Evolutionary conservation across 2,888 invertebrate species (phyloP), one percentile per base, ranked within the genome.

Genomic region (Dorcus parallelipipedus): DNA sequence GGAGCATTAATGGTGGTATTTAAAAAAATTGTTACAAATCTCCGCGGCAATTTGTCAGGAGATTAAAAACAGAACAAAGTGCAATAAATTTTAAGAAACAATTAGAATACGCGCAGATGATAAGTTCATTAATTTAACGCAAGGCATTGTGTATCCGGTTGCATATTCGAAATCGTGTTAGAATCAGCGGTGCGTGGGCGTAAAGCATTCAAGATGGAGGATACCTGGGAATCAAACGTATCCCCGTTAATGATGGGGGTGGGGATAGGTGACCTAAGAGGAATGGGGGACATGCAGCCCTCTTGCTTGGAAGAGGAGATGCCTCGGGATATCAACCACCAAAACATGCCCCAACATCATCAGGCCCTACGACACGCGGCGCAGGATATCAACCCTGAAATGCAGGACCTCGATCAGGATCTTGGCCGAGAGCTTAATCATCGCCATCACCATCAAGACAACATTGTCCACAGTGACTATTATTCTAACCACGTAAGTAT

Each of bases 221-320:
- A 78, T 66, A 71, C 74, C 64, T 79, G 78, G 79, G 78, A 78
- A 68, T 71, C 73, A 64, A 76, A 77, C 71, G 76, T 77, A 64
- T 75, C 78, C 68, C 78, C 79, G 63, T 69, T 79, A 68, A 76
- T 79, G 75, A 74, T 79, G 73, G 78, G 78, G 65, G 76, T 76
- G 67, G 75, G 74, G 67, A 75, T 76, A 68, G 70, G 68, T 52
- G 76, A 75, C 45, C 67, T 75, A 66, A 68, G 72, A 65, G 71
- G 68, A 57, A 71, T 76, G 68, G 73, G 71, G 58, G 74, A 76
- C 49, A 69, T 76, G 66, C 71, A 67, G 67, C 62, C 66, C 67
- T 64, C 66, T 57, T 67, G 67, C 54, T 62, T 64, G 54, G 62
- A 64, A 56, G 64, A 64, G 59, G 65, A 67, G 59, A 59, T 64